Conservation (phyloP, 2,888 invertebrate genomes). For the Dynastes grantii region DNA sequence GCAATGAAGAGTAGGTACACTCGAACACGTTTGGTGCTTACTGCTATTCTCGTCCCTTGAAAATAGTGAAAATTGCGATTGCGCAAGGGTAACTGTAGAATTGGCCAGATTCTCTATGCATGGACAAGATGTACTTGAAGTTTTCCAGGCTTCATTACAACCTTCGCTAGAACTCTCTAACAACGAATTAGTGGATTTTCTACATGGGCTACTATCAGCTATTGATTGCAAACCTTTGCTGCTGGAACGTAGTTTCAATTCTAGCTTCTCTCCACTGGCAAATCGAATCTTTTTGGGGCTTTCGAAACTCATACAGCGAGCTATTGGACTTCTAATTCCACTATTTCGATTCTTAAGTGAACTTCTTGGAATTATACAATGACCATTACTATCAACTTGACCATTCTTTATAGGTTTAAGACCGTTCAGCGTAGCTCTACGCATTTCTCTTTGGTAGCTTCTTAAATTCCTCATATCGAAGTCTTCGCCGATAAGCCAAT, state of each 20-base stretch:
- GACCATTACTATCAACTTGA: conserved; percentile 61
- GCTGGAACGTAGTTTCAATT: conserved; percentile 72
- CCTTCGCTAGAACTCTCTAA: conserved; percentile 72
- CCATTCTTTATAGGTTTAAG: conserved; percentile 58
- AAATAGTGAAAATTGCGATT: conserved; percentile 65
- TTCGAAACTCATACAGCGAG: conserved; percentile 85
- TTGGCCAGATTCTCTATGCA: conserved; percentile 77
- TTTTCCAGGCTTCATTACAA: conserved; percentile 67
- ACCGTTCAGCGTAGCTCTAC: conserved; percentile 69
- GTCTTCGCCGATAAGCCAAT: conserved; percentile 88
- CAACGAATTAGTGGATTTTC: conserved; percentile 71
- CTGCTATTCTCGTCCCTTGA: conserved; percentile 57
- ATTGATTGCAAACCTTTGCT: conserved; percentile 72
- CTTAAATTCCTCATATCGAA: conserved; percentile 74
- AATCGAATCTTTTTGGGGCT: conserved; percentile 88
- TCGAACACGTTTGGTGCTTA: conserved; percentile 59
- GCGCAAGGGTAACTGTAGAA: conserved; percentile 66
- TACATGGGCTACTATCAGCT: conserved; percentile 74
- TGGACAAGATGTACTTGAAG: conserved; percentile 80
- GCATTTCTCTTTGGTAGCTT: conserved; percentile 72
- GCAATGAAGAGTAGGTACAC: conserved; percentile 65
- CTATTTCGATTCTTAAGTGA: conserved; percentile 81
- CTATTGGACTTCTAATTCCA: conserved; percentile 72
- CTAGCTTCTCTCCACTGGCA: conserved; percentile 80
- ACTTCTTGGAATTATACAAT: conserved; percentile 72